Conservation (phyloP, 2,888 invertebrate genomes). For the Meganola albula region DNA sequence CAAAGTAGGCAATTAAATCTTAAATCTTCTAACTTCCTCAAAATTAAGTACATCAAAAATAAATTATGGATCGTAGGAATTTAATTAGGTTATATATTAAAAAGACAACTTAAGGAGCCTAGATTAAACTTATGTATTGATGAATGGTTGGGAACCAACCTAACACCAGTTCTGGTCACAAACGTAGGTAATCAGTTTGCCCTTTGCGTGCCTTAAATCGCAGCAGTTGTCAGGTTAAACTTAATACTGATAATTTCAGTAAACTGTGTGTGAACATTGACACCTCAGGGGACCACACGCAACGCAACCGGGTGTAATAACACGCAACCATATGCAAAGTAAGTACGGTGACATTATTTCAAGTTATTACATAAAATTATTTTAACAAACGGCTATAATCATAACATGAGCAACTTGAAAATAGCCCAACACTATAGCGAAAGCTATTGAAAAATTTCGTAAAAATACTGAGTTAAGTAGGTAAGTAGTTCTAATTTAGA, state of each 20-base stretch:
- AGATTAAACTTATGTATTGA: too few species aligned
- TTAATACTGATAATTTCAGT: slow-evolving; percentile 21
- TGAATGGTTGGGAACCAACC: too few species aligned
- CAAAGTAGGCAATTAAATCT: not conserved
- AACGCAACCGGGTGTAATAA: slow-evolving; percentile 4
- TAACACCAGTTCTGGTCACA: too few species aligned
- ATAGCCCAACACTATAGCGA: too few species aligned
- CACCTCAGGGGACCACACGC: slow-evolving; percentile 18
- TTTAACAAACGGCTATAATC: not conserved
- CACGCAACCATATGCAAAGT: not conserved
- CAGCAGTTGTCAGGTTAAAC: slow-evolving; percentile 22
- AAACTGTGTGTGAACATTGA: slow-evolving; percentile 19
- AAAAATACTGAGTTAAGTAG: too few species aligned
- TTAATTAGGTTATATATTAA: too few species aligned
- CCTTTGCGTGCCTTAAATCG: slow-evolving; percentile 23
- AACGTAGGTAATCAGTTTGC: not conserved
- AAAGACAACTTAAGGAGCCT: too few species aligned
- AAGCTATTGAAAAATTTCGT: too few species aligned
- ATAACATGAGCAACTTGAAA: too few species aligned
- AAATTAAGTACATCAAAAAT: too few species aligned
- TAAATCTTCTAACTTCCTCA: not conserved
- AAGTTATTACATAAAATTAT: slow-evolving; percentile 3
- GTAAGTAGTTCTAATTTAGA: too few species aligned
- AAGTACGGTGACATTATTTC: slow-evolving; percentile 1
- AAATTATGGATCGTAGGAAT: too few species aligned